phyloP scores from a whole-genome alignment of 2,888 invertebrate genomes.

The Phalera bucephala region DNA sequence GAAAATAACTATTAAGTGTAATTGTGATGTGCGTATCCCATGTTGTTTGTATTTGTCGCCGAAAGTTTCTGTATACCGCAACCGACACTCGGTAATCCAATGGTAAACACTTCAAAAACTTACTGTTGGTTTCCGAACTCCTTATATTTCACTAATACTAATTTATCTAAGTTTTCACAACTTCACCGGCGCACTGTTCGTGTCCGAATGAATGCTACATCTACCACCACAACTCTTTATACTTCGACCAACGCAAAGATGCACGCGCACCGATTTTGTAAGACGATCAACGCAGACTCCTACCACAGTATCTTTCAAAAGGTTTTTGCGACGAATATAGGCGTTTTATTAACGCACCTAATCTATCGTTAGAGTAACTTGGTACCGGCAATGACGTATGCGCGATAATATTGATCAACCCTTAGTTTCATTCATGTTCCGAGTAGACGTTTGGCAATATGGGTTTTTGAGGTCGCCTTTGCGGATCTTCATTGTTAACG shows the following conservation, averaged over 20 bases:
- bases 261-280: conserved; percentile 76
- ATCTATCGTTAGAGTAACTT: conserved; percentile 23
- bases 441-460: conserved; percentile 68
- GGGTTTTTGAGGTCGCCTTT: conserved; percentile 65
- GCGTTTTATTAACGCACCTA: conserved; percentile 15
- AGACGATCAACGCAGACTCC: conserved; percentile 65
- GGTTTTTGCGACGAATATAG: conserved; percentile 21
- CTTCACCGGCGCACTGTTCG: conserved; percentile 73
- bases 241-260: conserved; percentile 77
- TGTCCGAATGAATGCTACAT: conserved; percentile 74
- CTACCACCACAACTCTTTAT: conserved; percentile 74
- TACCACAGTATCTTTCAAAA: conserved; percentile 53
- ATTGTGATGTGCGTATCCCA: not conserved
- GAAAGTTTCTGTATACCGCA: not conserved
- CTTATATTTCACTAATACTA: conserved; percentile 56
- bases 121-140: conserved; percentile 58
- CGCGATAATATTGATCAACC: conserved; percentile 72
- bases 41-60: not conserved
- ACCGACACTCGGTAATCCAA: conserved; percentile 5
- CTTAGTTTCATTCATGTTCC: conserved; percentile 71
- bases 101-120: conserved; percentile 44
- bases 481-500: conserved; percentile 57
- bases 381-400: conserved; percentile 68
- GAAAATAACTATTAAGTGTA: no score
- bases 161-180: conserved; percentile 55